A percentile compares a stretch with the other conserved stretches of the same genome.
Evolutionary conservation across 2,113 vertebrate genomes (phyloP).

Genomic region (Brevimyrus niger): DNA sequence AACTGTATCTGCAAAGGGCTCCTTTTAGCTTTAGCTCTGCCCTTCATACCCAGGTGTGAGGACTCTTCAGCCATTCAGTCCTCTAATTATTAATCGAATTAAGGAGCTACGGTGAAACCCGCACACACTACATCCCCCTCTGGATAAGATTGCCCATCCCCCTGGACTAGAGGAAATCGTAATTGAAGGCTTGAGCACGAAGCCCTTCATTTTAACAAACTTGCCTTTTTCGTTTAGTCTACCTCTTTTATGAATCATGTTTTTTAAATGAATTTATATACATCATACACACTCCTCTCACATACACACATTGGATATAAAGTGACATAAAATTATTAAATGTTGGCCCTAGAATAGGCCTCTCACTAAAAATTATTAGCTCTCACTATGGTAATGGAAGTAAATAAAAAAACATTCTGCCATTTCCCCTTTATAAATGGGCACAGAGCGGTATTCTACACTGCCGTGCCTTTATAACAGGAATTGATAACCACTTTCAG

Average conservation of each 20-base stretch:
- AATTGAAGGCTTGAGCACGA: not conserved
- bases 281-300: not conserved
- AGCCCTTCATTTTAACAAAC: not conserved
- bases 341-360: not conserved
- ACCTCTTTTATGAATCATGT: not conserved
- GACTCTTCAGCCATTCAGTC: not conserved
- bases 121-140: not conserved
- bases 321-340: not conserved
- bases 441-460: not conserved
- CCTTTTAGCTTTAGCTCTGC: not conserved
- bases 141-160: not conserved
- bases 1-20: not conserved
- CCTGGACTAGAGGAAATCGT: not conserved
- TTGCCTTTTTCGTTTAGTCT: not conserved
- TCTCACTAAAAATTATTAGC: not conserved
- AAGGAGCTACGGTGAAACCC: not conserved
- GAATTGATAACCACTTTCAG: constrained; percentile 33
- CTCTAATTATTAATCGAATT: not conserved
- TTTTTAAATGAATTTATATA: not conserved
- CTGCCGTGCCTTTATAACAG: not conserved
- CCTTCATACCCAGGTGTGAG: not conserved
- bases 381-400: not conserved
- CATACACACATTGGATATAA: not conserved
- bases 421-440: not conserved
- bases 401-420: not conserved